Evolutionary conservation across 1,140 invertebrate genomes (phyloP).

Genomic region (Drosophila lowei): DNA sequence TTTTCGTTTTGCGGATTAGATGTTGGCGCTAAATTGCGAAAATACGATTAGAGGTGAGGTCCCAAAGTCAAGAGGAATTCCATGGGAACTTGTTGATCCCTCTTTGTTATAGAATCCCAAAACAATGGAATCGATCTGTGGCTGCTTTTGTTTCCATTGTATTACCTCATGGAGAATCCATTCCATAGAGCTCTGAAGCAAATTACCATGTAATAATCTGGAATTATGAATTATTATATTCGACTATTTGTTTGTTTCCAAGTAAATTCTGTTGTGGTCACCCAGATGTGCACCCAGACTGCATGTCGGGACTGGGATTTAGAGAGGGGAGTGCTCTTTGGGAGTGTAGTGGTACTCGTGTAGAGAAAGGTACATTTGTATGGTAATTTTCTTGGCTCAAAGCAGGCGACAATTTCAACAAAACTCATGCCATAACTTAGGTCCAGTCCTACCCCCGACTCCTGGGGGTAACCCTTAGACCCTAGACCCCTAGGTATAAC

Average conservation of each 20-base stretch:
- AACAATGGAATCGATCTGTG: constrained; percentile 30
- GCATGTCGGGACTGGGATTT: constrained; percentile 39
- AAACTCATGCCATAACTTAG: constrained; percentile 59
- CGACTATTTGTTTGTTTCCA: constrained; percentile 55
- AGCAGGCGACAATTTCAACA: constrained; percentile 34
- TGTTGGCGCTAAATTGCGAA: constrained; percentile 79
- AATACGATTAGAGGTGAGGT: constrained; percentile 63
- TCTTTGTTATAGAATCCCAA: constrained; percentile 13
- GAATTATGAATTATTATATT: constrained; percentile 61
- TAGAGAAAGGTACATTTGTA: neutral
- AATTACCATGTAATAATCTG: constrained; percentile 74
- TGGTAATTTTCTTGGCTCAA: no score
- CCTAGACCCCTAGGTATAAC: constrained; percentile 4
- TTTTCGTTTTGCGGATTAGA: constrained; percentile 76
- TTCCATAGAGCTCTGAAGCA: constrained; percentile 8
- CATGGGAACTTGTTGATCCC: constrained; percentile 57
- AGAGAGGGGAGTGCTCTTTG: neutral
- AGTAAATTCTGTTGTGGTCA: constrained; percentile 49
- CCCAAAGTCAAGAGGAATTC: constrained; percentile 25
- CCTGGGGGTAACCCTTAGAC: neutral
- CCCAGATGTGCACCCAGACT: constrained; percentile 58
- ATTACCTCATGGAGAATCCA: constrained; percentile 2
- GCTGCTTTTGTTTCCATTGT: constrained; percentile 36
- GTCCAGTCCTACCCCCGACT: neutral
- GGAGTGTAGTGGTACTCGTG: neutral